Base-by-base conservation (phyloP, 2,888 invertebrate genomes). In the Siphonodentalium dalli region DNA sequence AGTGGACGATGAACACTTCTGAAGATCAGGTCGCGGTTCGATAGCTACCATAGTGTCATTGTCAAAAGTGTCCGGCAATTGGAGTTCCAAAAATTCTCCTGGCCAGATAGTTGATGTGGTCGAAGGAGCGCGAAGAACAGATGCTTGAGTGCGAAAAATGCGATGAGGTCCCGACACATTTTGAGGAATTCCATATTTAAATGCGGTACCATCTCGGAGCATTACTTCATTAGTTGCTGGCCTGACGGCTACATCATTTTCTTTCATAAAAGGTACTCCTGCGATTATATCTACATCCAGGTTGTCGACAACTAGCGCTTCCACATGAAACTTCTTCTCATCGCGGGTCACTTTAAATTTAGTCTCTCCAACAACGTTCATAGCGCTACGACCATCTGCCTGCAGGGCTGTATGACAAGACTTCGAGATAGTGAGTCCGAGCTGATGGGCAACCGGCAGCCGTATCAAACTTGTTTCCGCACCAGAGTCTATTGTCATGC, bases 201-300 rank as follows among this genome's bases (percentile, higher is more conserved):
- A 26, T 3, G 11, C 20, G 2, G 11, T 28, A 13, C 29, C 52
- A 37, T 48, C 48, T 15, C 23, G 18, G 13, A 54, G 27, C 13
- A 48, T n/a, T n/a, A n/a, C n/a, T n/a, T n/a, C n/a, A n/a, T n/a
- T n/a, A n/a, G n/a, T n/a, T n/a, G n/a, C n/a, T 6, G 53, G 47
- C 15, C 44, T 31, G 15, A 60, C 41, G 9, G 37, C n/a, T n/a
- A 60, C 44, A 20, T 53, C 60, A 45, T 60, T 60, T 13, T 28
- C 15, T 13, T 33, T 45, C 44, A 60, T 46, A 31, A 53, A 54
- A 5, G 54, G 50, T 13, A 20, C 37, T 5, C 54, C 54, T 31
- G 44, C 54, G n/a, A 54, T 11, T 18, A 54, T 37, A 21, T 54
- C 52, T 3, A 41, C 42, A 37, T 54, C 54, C 8, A 53, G 18